phyloP scores from a whole-genome alignment of 2,113 vertebrate species.

The Paradoxurus hermaphroditus region DNA sequence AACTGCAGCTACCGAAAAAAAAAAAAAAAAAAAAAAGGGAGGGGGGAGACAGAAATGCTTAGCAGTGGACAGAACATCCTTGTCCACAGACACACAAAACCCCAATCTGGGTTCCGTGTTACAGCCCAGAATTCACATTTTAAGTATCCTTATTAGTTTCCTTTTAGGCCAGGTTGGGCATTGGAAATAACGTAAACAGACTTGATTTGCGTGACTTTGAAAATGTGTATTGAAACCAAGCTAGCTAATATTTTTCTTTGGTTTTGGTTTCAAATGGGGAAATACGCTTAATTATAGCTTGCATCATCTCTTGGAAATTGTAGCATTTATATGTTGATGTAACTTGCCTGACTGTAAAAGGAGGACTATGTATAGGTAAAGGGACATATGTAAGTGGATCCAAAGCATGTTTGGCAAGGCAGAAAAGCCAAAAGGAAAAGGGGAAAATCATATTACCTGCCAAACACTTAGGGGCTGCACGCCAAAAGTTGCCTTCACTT shows the following conservation, averaged over 20 bases:
- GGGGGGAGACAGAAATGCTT: not conserved
- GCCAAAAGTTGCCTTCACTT: conserved; percentile 71
- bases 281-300: conserved; percentile 85
- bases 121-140: conserved; percentile 53
- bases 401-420: conserved; percentile 81
- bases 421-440: conserved; percentile 79
- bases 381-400: conserved; percentile 80
- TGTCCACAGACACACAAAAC: not conserved
- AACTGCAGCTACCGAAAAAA: not conserved
- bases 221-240: conserved; percentile 72
- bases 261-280: conserved; percentile 82
- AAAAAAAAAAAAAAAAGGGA: too few relatives aligned
- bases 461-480: conserved; percentile 69
- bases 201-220: conserved; percentile 75
- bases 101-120: conserved; percentile 16
- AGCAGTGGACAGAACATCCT: not conserved
- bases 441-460: conserved; percentile 78
- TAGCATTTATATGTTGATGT: conserved; percentile 80
- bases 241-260: conserved; percentile 81
- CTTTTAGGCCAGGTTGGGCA: conserved; percentile 44
- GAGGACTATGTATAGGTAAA: conserved; percentile 79
- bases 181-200: conserved; percentile 69
- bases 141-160: conserved; percentile 59
- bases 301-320: conserved; percentile 83
- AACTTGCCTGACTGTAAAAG: conserved; percentile 82